Evolutionary conservation across 2,113 vertebrate genomes (phyloP).

Genomic region (Charina bottae): DNA sequence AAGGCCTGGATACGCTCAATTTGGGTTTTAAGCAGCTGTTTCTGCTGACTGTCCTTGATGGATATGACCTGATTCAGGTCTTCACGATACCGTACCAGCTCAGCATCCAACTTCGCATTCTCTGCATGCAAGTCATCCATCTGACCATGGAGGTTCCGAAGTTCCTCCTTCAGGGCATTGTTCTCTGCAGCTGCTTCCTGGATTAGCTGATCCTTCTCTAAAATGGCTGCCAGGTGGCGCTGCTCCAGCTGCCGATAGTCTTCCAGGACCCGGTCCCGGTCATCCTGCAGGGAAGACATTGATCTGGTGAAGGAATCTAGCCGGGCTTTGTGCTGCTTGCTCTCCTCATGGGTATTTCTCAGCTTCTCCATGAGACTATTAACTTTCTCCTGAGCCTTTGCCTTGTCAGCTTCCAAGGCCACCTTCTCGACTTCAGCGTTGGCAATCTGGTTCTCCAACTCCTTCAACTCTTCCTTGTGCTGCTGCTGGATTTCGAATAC

Average conservation of each 20-base stretch:
- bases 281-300: conserved; percentile 94
- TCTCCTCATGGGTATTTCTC: conserved; percentile 78
- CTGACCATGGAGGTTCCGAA: conserved; percentile 81
- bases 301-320: conserved; percentile 90
- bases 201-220: conserved; percentile 92
- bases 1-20: conserved; percentile 78
- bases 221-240: conserved; percentile 85
- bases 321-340: conserved; percentile 77
- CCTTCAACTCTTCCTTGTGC: conserved; percentile 83
- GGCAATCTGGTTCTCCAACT: conserved; percentile 77
- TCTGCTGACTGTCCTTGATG: conserved; percentile 94
- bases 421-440: conserved; percentile 65
- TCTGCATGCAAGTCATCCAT: conserved; percentile 92
- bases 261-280: conserved; percentile 85
- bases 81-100: conserved; percentile 86
- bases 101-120: conserved; percentile 89
- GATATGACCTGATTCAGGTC: conserved; percentile 90
- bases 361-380: conserved; percentile 75
- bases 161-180: conserved; percentile 89
- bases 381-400: conserved; percentile 72
- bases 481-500: conserved; percentile 70
- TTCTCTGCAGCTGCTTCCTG: conserved; percentile 93
- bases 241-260: conserved; percentile 92
- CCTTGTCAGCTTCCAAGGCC: conserved; percentile 80
- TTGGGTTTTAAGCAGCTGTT: conserved; percentile 85